Evolutionary conservation across 30 jellyfish, hydroid and myxozoan genomes (phyloP).

Genomic region (Pelagia noctiluca): DNA sequence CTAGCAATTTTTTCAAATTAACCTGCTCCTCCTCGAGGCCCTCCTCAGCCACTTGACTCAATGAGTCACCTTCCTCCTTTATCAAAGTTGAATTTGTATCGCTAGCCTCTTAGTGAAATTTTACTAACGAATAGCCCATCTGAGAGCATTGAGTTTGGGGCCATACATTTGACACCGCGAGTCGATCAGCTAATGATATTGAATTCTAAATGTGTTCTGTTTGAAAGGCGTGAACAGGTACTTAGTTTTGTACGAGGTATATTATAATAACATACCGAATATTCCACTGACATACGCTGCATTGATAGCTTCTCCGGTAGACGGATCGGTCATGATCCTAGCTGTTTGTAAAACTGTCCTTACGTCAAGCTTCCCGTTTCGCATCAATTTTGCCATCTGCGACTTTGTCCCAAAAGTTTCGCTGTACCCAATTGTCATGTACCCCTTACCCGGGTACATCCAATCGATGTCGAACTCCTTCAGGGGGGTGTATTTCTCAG

Average conservation of each 20-base stretch:
- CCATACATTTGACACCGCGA: too few species aligned
- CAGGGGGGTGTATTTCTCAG: constrained; percentile 63
- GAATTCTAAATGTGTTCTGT: too few species aligned
- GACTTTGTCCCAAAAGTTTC: constrained; percentile 49
- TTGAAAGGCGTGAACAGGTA: too few species aligned
- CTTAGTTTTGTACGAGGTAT: neutral
- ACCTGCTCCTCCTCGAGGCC: too few species aligned
- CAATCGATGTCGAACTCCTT: constrained; percentile 74
- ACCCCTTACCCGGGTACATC: constrained; percentile 84
- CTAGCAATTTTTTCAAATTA: too few species aligned
- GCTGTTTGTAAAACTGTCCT: neutral
- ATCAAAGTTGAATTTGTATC: too few species aligned
- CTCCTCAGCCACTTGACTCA: too few species aligned
- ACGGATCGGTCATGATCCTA: constrained; percentile 3
- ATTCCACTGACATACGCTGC: neutral
- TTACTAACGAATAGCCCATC: too few species aligned
- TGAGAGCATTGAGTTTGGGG: too few species aligned
- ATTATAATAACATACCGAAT: neutral
- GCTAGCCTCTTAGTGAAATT: too few species aligned
- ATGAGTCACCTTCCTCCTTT: too few species aligned
- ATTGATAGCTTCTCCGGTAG: constrained; percentile 21
- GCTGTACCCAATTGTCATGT: constrained; percentile 83
- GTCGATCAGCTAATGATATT: too few species aligned
- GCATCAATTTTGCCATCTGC: neutral
- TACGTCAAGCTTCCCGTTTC: constrained; percentile 15